phyloP scores from a whole-genome alignment of 2,113 vertebrate genomes.

The Grus americana region DNA sequence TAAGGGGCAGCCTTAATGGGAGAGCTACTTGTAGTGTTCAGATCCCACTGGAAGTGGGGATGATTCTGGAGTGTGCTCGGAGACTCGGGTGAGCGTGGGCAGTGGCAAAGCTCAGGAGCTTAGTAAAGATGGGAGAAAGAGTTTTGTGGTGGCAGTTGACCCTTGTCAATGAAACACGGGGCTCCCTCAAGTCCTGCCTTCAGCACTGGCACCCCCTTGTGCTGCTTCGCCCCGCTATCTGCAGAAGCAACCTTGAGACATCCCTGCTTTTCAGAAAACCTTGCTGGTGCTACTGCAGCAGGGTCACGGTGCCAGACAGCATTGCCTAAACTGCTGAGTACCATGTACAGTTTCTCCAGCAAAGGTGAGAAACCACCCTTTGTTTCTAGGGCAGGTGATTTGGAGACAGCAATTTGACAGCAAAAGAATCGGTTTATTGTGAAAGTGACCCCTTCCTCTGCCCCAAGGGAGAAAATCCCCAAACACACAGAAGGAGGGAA shows the following conservation, averaged over 20 bases:
- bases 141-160: neutral
- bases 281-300: neutral
- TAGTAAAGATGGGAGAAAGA: neutral
- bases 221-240: accelerated
- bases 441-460: neutral
- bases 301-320: neutral
- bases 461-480: neutral
- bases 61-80: neutral
- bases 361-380: neutral
- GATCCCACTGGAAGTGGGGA: neutral
- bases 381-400: neutral
- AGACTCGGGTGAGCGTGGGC: accelerated
- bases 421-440: neutral
- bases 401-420: neutral
- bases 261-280: neutral
- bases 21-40: neutral
- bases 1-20: neutral
- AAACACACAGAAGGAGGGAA: neutral
- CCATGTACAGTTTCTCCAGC: neutral
- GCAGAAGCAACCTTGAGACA: neutral
- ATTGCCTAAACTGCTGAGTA: neutral
- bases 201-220: neutral
- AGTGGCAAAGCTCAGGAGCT: neutral
- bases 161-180: neutral
- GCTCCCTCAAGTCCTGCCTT: neutral